Evolutionary conservation across 2,888 invertebrate species (phyloP).

Genomic region (Lamellibrachia columna): DNA sequence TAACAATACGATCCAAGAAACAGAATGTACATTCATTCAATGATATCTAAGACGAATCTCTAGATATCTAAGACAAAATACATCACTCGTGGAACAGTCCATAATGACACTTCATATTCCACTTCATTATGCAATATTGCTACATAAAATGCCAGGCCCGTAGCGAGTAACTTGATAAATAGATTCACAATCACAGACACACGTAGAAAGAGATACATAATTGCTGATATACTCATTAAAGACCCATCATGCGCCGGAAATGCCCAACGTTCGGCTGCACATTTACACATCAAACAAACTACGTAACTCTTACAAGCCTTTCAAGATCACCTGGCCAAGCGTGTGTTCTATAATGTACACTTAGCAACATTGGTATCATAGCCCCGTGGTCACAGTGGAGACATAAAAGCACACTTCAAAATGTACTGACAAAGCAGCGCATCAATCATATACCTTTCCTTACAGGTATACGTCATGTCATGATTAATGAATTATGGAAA

Average conservation of each 20-base stretch:
- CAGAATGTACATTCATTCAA: no score
- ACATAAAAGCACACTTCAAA: background rate
- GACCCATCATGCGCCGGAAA: background rate
- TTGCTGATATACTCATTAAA: background rate
- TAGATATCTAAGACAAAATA: background rate
- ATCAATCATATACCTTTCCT: background rate
- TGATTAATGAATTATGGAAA: conserved; percentile 4
- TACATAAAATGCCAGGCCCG: background rate
- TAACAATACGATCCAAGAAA: no score
- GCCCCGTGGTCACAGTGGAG: background rate
- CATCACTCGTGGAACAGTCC: background rate
- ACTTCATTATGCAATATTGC: background rate
- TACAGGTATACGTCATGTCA: background rate
- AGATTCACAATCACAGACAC: background rate
- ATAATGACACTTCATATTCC: background rate
- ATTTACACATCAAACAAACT: background rate
- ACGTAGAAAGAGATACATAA: background rate
- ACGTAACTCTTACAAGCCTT: background rate
- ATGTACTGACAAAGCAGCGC: background rate
- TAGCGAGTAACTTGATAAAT: background rate
- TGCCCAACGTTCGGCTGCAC: background rate
- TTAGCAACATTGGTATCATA: background rate
- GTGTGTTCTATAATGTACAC: background rate
- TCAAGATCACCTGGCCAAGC: background rate
- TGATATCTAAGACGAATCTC: no score